Evolutionary conservation across 2,113 vertebrate species (phyloP).

Genomic region (Sardina pilchardus): DNA sequence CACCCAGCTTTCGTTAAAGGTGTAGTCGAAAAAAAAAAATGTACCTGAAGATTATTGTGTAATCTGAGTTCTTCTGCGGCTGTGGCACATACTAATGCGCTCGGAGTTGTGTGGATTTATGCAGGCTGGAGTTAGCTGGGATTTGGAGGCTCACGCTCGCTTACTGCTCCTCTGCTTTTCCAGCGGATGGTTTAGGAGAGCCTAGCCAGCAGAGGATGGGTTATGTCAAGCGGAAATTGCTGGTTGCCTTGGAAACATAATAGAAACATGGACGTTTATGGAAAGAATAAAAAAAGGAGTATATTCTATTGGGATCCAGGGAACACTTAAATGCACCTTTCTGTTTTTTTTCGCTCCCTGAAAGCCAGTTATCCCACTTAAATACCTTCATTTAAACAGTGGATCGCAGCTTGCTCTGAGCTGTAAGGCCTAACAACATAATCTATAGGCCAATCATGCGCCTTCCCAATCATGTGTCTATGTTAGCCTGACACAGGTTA

Average conservation of each 20-base stretch:
- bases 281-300: conserved; percentile 55
- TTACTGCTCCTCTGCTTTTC: conserved; percentile 50
- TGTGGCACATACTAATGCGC: conserved; percentile 63
- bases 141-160: conserved; percentile 53
- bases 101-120: conserved; percentile 63
- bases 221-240: conserved; percentile 54
- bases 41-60: conserved; percentile 77
- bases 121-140: conserved; percentile 58
- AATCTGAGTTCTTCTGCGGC: conserved; percentile 67
- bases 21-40: conserved; percentile 51
- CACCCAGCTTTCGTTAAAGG: conserved; percentile 62
- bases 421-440: conserved; percentile 58
- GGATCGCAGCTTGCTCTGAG: conserved; percentile 47
- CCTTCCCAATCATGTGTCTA: conserved; percentile 18
- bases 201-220: conserved; percentile 51
- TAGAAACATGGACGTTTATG: conserved; percentile 66
- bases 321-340: conserved; percentile 50
- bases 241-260: conserved; percentile 70
- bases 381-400: conserved; percentile 58
- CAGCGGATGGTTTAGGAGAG: conserved; percentile 56
- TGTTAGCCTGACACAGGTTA: not conserved
- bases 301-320: conserved; percentile 51
- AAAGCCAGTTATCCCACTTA: conserved; percentile 53
- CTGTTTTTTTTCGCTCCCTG: not conserved
- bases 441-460: conserved; percentile 55